phyloP scores from a whole-genome alignment of 2,113 vertebrate genomes.

The Phainopepla nitens region DNA sequence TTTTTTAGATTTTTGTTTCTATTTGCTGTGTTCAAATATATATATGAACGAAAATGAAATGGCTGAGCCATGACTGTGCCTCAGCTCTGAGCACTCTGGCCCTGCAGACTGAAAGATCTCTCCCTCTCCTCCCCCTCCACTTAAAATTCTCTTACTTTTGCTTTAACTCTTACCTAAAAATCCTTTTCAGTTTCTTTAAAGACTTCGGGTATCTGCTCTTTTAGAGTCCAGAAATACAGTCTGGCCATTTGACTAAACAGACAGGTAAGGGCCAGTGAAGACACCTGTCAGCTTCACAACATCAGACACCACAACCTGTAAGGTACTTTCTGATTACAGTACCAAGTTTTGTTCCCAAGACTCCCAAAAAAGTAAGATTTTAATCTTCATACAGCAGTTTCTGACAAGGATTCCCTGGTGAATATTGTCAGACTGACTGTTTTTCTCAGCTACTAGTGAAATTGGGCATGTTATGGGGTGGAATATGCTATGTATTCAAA shows the following conservation, averaged over 20 bases:
- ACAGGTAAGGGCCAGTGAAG: not conserved
- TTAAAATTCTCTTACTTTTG: not conserved
- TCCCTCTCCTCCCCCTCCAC: not conserved
- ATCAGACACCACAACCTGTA: not conserved
- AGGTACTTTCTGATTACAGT: not conserved
- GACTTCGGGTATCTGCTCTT: not conserved
- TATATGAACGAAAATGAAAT: not conserved
- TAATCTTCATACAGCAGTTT: not conserved
- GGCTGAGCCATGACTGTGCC: not conserved
- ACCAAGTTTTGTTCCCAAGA: not conserved
- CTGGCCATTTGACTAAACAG: not conserved
- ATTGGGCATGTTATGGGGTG: not conserved
- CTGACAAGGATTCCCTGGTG: not conserved
- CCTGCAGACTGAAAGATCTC: not conserved
- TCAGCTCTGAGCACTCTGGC: not conserved
- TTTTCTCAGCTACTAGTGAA: constrained; percentile 29
- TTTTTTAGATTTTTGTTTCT: not conserved
- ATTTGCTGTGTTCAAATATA: not conserved
- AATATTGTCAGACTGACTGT: not conserved
- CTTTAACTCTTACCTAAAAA: not conserved
- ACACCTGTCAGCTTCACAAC: not conserved
- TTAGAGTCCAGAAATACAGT: not conserved
- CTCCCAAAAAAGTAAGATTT: not conserved
- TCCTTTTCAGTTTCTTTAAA: not conserved
- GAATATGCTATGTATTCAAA: constrained; percentile 8